Percentiles rank a stretch among this genome's conserved stretches.
Conservation (phyloP, 2,797 vertebrate species). For the Eidolon dupreanum region DNA sequence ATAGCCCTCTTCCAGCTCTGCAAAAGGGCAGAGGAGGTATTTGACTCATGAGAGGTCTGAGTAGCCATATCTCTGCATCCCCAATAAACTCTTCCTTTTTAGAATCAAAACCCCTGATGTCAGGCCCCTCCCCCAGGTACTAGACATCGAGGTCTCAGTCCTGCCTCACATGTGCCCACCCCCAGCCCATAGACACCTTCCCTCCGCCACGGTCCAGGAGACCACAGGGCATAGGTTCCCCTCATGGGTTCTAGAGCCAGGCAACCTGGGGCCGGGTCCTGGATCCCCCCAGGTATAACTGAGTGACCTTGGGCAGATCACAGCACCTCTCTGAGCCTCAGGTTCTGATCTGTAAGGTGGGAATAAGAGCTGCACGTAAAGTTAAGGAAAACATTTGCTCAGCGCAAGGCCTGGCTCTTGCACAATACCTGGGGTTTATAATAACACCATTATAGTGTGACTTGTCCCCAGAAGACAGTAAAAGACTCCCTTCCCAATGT, state of each 20-base stretch:
- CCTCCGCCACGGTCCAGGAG: background rate
- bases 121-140: background rate
- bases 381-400: background rate
- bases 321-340: background rate
- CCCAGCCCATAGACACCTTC: background rate
- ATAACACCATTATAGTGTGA: background rate
- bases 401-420: background rate
- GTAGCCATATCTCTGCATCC: background rate
- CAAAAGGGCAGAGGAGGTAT: background rate
- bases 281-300: background rate
- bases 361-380: too few relatives aligned
- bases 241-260: background rate
- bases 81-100: background rate
- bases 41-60: background rate
- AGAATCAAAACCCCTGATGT: background rate
- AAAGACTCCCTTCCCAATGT: background rate
- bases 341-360: background rate
- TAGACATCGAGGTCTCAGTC: background rate
- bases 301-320: background rate
- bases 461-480: background rate
- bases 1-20: background rate
- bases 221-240: background rate
- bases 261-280: background rate
- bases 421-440: background rate
- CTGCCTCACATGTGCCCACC: background rate